Percentiles rank a stretch among this genome's conserved stretches.
These are phyloP conservation scores for Drosophila cognata DNA, from an alignment of 2,888 invertebrate genomes.

Conservation along the genomic window DNA sequence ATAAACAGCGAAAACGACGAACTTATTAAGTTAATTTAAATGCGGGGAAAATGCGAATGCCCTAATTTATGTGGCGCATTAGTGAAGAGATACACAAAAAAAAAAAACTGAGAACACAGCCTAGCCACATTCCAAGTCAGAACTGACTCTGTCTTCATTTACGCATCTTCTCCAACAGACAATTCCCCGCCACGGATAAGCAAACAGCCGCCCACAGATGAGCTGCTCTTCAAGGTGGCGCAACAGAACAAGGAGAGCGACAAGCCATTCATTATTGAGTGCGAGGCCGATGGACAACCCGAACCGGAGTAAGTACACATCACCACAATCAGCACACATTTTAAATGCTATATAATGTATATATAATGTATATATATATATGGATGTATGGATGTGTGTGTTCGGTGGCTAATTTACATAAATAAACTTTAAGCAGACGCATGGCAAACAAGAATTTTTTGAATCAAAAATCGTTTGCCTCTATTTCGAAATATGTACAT, in stretches of 20 bases:
- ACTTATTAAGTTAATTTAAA: slow-evolving; percentile 23
- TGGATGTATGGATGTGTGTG: background rate
- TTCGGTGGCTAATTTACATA: slow-evolving; percentile 49
- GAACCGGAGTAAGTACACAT: slow-evolving; percentile 91
- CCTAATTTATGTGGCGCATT: slow-evolving; percentile 5
- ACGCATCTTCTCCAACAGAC: slow-evolving; percentile 86
- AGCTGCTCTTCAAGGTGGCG: slow-evolving; percentile 95
- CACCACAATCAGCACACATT: background rate
- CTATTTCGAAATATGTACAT: background rate
- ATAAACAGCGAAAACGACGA: slow-evolving; percentile 31
- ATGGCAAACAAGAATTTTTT: slow-evolving; percentile 27
- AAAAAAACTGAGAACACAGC: background rate
- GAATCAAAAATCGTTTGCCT: slow-evolving; percentile 30
- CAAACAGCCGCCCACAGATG: slow-evolving; percentile 96
- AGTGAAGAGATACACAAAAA: background rate
- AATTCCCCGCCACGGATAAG: slow-evolving; percentile 96
- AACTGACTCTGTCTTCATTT: slow-evolving; percentile 14
- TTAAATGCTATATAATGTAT: background rate
- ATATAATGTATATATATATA: background rate
- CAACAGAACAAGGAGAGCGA: slow-evolving; percentile 92
- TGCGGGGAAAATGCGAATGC: slow-evolving; percentile 12
- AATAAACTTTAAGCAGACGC: slow-evolving; percentile 62
- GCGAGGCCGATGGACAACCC: slow-evolving; percentile 98
- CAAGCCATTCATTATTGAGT: slow-evolving; percentile 97
- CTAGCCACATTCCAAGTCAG: background rate